Evolutionary conservation across 2,888 invertebrate species (phyloP), one percentile per base, ranked within the genome.

Genomic region (Drosophila vallismaia): DNA sequence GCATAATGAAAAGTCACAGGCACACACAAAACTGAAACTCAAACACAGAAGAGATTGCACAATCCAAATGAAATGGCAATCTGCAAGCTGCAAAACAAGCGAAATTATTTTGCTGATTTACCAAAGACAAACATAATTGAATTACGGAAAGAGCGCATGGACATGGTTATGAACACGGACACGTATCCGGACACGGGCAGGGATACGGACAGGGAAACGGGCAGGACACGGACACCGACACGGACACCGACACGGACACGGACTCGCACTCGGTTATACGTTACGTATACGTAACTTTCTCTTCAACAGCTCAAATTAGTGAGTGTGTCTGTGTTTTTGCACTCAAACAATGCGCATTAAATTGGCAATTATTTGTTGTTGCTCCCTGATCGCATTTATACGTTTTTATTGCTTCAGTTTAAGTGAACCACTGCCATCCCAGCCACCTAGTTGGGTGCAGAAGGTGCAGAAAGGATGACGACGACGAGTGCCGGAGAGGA

Each of bases 81-180:
- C 52, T 60, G 52, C 69, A 59, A 63, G 75, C 42, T 56, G 68
- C 75, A 79, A 66, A 81, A 71, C 78, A 78, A 68, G 72, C 76
- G 80, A 71, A 82, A 79, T 79, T 83, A 74, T 88, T 86, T 70
- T 82, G 71, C 86, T 88, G 82, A 82, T 86, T 85, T 82, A 57
- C 75, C 72, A 88, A 86, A 88, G 86, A 79, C 86, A 86, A 86
- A 84, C 67, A 77, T 88, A 84, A 84, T 84, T 84, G 62, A 84
- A 84, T 84, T 84, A 88, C 57, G 63, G 75, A 59, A 54, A 54
- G 45, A 64, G 51, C 59, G 54, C 44, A 50, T 50, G 63, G 63
- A 66, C 63, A 63, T 66, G 63, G 66, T 66, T 64, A 63, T 63
- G 57, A 59, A 63, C 63, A 75, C 52, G 51, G 36, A 52, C 51